A percentile compares a stretch with the other conserved stretches of the same genome.
Conservation (phyloP, 2,797 vertebrate species). For the Pagetopsis macropterus region DNA sequence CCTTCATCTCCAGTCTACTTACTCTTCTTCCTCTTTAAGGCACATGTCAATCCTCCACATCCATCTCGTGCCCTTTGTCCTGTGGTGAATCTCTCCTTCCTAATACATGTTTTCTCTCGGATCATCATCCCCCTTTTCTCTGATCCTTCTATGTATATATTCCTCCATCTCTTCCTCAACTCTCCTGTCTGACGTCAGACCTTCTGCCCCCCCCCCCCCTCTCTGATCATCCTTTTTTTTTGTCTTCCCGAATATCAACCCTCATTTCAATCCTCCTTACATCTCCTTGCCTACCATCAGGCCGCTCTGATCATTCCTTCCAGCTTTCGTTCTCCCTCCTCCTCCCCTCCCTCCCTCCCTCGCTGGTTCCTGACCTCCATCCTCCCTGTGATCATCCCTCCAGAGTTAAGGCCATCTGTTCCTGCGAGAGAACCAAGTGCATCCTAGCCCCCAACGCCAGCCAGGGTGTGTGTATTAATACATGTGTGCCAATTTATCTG, state of each 20-base stretch:
- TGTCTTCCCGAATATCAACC: conserved; percentile 59
- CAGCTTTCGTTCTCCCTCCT: conserved; percentile 25
- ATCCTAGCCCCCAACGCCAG: conserved; percentile 40
- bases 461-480: conserved; percentile 59
- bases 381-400: conserved; percentile 79
- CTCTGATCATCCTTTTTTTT: conserved; percentile 44
- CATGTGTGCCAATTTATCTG: conserved; percentile 41
- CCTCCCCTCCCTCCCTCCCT: conserved; percentile 49
- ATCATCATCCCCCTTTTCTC: conserved; percentile 22
- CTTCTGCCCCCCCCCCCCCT: conserved; percentile 13
- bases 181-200: conserved; percentile 32
- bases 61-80: conserved; percentile 37
- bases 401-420: conserved; percentile 83
- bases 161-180: conserved; percentile 23
- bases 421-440: conserved; percentile 72
- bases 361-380: conserved; percentile 78
- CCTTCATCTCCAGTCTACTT: conserved; percentile 15
- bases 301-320: conserved; percentile 64
- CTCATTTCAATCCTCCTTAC: conserved; percentile 55
- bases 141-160: conserved; percentile 34
- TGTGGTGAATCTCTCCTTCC: conserved; percentile 15
- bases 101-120: conserved; percentile 14
- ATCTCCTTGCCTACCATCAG: conserved; percentile 58
- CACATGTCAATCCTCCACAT: conserved; percentile 15
- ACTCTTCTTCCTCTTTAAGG: conserved; percentile 20